A percentile compares a stretch with the other conserved stretches of the same genome.
These are phyloP conservation scores for Aspidoscelis tigris DNA, from an alignment of 2,113 vertebrate genomes.

Conservation along the genomic window DNA sequence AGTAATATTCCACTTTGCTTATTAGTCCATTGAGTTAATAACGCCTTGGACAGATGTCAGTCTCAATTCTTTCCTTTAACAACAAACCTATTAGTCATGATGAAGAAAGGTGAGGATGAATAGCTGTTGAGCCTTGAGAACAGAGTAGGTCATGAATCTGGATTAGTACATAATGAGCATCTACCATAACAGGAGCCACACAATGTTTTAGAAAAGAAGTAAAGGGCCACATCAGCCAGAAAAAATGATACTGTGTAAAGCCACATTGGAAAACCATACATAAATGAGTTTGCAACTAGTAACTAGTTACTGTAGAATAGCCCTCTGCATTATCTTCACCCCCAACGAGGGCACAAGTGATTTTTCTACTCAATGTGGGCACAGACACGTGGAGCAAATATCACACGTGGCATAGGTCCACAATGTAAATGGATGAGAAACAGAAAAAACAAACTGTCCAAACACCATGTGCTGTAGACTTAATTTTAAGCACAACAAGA, in stretches of 20 bases:
- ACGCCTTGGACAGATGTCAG: background rate
- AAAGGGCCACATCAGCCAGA: background rate
- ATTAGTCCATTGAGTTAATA: background rate
- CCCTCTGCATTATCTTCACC: background rate
- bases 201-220: conserved; percentile 5
- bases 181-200: background rate
- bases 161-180: background rate
- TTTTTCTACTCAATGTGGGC: background rate
- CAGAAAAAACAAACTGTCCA: background rate
- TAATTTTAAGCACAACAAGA: background rate
- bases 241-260: background rate
- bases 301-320: background rate
- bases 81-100: background rate
- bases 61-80: background rate
- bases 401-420: background rate
- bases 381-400: background rate
- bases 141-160: background rate
- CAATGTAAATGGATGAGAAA: background rate
- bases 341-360: background rate
- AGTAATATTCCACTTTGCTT: background rate
- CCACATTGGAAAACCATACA: background rate
- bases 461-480: background rate
- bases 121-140: background rate
- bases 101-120: background rate
- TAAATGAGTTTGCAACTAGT: background rate